Evolutionary conservation across 2,113 vertebrate species (phyloP).

Genomic region (Rynchops niger): DNA sequence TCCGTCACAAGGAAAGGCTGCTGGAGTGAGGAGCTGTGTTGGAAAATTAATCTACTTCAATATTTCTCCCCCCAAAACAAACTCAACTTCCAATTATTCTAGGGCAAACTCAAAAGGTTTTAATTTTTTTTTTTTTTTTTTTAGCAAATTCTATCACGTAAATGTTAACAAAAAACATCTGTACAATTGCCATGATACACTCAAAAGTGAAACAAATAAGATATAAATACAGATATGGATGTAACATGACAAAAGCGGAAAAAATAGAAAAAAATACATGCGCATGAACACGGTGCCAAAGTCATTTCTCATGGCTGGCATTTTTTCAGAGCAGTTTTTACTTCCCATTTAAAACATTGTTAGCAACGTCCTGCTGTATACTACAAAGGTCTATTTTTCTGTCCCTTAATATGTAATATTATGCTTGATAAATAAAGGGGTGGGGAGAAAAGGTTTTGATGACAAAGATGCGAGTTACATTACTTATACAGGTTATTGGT

Average conservation of each 20-base stretch:
- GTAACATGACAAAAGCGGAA: constrained; percentile 83
- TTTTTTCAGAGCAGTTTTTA: constrained; percentile 56
- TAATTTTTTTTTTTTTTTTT: constrained; percentile 73
- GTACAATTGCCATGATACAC: constrained; percentile 91
- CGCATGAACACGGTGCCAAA: constrained; percentile 80
- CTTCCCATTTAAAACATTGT: constrained; percentile 72
- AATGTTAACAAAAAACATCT: constrained; percentile 91
- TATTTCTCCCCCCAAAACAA: background rate
- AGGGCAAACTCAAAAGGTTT: constrained; percentile 88
- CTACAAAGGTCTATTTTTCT: constrained; percentile 69
- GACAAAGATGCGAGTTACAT: constrained; percentile 63
- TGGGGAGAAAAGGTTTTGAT: constrained; percentile 67
- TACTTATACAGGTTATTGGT: constrained; percentile 63
- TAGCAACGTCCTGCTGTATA: constrained; percentile 71
- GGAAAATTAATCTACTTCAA: background rate
- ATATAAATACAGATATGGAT: constrained; percentile 94
- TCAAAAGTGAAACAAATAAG: constrained; percentile 85
- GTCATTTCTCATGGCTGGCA: constrained; percentile 59
- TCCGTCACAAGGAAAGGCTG: background rate
- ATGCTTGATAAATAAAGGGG: constrained; percentile 75
- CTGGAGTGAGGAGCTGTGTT: background rate
- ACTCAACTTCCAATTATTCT: constrained; percentile 80
- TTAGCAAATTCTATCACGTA: constrained; percentile 96
- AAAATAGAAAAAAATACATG: constrained; percentile 81
- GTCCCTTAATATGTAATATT: constrained; percentile 68